These are phyloP conservation scores for Cinclus mexicanus DNA, from an alignment of 2,113 vertebrate genomes.

Conservation along the genomic window DNA sequence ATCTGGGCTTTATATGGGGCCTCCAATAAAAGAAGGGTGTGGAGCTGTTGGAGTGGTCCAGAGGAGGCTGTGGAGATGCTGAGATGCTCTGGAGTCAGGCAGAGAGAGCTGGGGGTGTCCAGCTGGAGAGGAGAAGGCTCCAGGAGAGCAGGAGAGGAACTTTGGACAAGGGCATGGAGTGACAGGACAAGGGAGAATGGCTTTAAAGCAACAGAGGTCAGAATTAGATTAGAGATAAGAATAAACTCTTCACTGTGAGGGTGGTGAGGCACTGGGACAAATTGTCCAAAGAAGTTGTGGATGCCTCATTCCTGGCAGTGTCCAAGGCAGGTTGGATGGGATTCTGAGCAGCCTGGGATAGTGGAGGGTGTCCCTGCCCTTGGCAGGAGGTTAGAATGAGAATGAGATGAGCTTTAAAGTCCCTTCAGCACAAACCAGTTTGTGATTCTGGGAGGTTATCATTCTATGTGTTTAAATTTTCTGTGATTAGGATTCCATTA, in stretches of 20 bases:
- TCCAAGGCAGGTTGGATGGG: too few relatives aligned
- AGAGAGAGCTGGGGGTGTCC: fast-evolving
- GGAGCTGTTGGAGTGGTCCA: neutral
- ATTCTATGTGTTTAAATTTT: neutral
- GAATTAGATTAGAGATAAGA: neutral
- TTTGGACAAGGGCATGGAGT: neutral
- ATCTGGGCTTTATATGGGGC: neutral
- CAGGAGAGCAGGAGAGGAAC: neutral
- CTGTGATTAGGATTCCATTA: neutral
- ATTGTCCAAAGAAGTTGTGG: neutral
- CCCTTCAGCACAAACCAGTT: neutral
- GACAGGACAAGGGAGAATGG: neutral
- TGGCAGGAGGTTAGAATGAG: fast-evolving
- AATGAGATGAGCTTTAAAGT: neutral
- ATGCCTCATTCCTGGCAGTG: neutral
- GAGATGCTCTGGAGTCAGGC: neutral
- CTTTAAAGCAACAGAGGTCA: neutral
- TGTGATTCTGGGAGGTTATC: too few relatives aligned
- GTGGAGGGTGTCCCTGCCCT: neutral
- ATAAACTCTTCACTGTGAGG: neutral
- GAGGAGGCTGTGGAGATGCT: neutral
- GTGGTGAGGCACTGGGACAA: neutral
- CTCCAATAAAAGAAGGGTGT: neutral
- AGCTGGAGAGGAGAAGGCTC: neutral
- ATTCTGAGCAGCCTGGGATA: fast-evolving